phyloP scores from a whole-genome alignment of 2,888 invertebrate species.

The Heliconius ismenius region DNA sequence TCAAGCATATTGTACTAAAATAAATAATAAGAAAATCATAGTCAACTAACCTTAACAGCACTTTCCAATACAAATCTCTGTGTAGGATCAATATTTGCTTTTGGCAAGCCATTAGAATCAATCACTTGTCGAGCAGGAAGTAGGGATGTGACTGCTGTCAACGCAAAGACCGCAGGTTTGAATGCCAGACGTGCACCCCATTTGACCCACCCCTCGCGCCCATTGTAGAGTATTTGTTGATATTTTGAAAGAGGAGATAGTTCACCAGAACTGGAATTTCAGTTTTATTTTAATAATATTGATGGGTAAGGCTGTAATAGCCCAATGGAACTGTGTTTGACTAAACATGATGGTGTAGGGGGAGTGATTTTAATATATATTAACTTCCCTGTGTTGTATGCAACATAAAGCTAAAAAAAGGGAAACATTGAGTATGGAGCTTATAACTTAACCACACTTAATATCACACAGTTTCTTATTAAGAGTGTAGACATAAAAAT shows the following conservation, averaged over 20 bases:
- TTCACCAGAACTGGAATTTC: slow-evolving; percentile 62
- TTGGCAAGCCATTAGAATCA: slow-evolving; percentile 69
- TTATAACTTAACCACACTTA: too few species aligned
- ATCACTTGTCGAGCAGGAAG: slow-evolving; percentile 61
- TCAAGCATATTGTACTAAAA: neutral
- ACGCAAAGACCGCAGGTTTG: slow-evolving; percentile 68
- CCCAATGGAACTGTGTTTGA: too few species aligned
- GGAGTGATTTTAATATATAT: too few species aligned
- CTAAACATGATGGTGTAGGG: too few species aligned
- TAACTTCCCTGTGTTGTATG: too few species aligned
- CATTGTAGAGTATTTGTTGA: slow-evolving; percentile 70
- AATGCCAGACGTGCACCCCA: slow-evolving; percentile 74
- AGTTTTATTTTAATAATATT: neutral
- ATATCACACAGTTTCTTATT: too few species aligned
- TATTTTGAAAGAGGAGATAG: slow-evolving; percentile 69
- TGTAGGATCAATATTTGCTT: slow-evolving; percentile 69
- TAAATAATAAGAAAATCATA: neutral
- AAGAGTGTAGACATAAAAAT: too few species aligned
- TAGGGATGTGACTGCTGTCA: slow-evolving; percentile 65
- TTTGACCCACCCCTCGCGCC: slow-evolving; percentile 71
- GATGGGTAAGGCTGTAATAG: too few species aligned
- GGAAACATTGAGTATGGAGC: too few species aligned
- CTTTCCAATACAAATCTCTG: slow-evolving; percentile 72
- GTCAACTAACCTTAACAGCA: slow-evolving; percentile 61
- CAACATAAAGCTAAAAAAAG: too few species aligned